Base-by-base conservation (phyloP, 37 sponge, comb jelly and placozoan species). In the Cliona cf. orientalis region DNA sequence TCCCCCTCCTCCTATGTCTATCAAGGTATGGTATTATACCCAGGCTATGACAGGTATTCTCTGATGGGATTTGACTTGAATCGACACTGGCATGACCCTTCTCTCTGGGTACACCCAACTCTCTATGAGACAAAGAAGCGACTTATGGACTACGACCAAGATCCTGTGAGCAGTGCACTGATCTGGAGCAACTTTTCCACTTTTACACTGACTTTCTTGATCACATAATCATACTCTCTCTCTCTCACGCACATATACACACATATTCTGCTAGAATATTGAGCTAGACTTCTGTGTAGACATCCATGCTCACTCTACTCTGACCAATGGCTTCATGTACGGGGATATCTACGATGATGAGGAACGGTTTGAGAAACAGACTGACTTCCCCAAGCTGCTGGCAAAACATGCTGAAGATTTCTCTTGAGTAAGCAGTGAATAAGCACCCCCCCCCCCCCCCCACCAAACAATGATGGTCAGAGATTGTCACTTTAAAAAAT, bases 31-130 rank as follows among this genome's bases (percentile, higher is more conserved):
- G n/a, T n/a, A n/a, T n/a, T n/a, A n/a, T n/a, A n/a, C n/a, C n/a
- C n/a, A n/a, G n/a, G n/a, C n/a, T n/a, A n/a, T n/a, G n/a, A n/a
- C n/a, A 84, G 94, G 71, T 91, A 92, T 79, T 95, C 94, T 26
- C 75, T 98, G 58, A 89, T 91, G 94, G 99, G 99, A 0, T 93
- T 91, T 93, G 99, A 98, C 71, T 92, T 98, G 33, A 98, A 98
- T 66, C 81, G 99, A 28, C 96, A 95, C 82, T 98, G 99, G 99
- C 78, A 81, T 49, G 87, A 91, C 43, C 96, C 99, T 26, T 93
- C 96, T 14, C 90, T 91, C 39, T 95, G 96, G 94, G 90, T 87
- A 0, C 99, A 98, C 53, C 99, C 99, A 7, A 86, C 94, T 1
- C 74, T 98, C 2, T 61, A 89, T 34, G 90, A 91, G 21, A 91